Evolutionary conservation across 2,113 vertebrate species (phyloP), one percentile per base, ranked within the genome.

Genomic region (Oreotrochilus melanogaster): DNA sequence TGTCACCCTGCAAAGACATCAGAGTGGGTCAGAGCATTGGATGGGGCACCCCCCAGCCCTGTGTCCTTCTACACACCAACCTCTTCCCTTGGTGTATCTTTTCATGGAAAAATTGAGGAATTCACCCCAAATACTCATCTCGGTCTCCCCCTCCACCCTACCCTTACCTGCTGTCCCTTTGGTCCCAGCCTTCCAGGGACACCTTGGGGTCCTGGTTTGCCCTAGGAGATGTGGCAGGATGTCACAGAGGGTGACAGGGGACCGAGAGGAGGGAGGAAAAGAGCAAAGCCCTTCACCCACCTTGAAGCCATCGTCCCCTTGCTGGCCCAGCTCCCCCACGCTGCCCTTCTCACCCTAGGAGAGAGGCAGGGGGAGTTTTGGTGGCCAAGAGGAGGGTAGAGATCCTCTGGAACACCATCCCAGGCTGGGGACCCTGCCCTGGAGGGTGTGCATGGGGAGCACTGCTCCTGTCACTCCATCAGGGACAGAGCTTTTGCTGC

Each of bases 261-360:
- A 51, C 9, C 5, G 22, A 5, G 21, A 17, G 30, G 45, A 53
- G 30, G 60, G 42, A 64, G 47, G 43, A 69, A 45, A 24, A 51
- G 39, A 48, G 28, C 17, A 69, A 72, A 96, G 42, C 33, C 18
- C 25, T 94, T 14, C 78, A 80, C 84, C 0, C 73, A 99, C 99
- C 98, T 99, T 98, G 42, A 95, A 89, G 24, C 98, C 98, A 54
- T 98, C 97, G 1, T 88, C 97, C 75, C 99, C 99, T 91, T 94
- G 94, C 57, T 96, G 97, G 78, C 99, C 99, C 35, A 43, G 53
- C 18, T 97, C 76, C 3, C 99, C 98, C 60, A 66, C n/a, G 35
- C 97, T 97, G 80, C 99, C 99, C 89, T 98, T 98, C 75, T 98
- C 98, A 0, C 99, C 99, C 99, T 99, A 92, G 71, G 64, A 96